A percentile compares a stretch with the other conserved stretches of the same genome.
phyloP scores from a whole-genome alignment of 2,113 vertebrate genomes.

The Hyperoodon ampullatus region DNA sequence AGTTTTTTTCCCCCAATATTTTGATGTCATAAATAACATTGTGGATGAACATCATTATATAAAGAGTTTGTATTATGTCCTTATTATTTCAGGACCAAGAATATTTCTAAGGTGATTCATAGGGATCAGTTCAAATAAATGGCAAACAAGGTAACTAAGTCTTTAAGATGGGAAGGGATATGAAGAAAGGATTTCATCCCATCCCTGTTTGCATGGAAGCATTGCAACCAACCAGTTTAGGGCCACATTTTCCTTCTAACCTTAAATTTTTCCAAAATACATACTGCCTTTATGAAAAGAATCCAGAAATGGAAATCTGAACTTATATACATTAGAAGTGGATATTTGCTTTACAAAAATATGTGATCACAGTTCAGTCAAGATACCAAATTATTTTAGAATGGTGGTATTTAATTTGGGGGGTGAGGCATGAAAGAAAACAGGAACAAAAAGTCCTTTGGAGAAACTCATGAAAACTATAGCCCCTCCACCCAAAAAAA shows the following conservation, averaged over 20 bases:
- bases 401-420: not conserved
- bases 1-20: not conserved
- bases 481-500: not conserved
- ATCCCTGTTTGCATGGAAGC: not conserved
- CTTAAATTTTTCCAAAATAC: not conserved
- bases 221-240: not conserved
- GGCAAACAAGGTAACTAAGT: not conserved
- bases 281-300: constrained; percentile 3
- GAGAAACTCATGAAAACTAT: not conserved
- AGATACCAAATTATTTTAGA: not conserved
- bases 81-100: not conserved
- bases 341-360: not conserved
- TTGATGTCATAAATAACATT: not conserved
- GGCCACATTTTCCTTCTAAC: not conserved
- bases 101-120: not conserved
- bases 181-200: not conserved
- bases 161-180: not conserved
- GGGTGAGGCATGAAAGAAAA: not conserved
- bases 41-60: not conserved
- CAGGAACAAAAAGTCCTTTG: not conserved
- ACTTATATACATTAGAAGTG: not conserved
- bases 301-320: not conserved
- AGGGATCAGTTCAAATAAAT: not conserved
- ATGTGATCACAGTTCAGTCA: not conserved
- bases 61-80: not conserved